Conservation (phyloP, 2,797 vertebrate genomes). For the Nannoperca obscura region DNA sequence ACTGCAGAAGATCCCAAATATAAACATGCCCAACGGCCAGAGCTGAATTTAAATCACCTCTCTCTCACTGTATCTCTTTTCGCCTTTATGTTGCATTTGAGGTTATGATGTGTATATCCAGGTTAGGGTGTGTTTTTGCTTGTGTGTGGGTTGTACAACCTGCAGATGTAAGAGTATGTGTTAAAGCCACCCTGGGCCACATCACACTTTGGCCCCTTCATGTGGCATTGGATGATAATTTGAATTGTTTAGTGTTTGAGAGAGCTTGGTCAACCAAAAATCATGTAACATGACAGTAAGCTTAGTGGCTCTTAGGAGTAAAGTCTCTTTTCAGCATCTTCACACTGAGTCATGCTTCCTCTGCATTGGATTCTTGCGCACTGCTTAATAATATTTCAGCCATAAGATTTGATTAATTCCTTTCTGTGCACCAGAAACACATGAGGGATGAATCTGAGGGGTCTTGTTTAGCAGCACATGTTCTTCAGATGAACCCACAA, state of each 20-base stretch:
- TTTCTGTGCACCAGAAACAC: slow-evolving; percentile 12
- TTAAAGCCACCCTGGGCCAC: slow-evolving; percentile 22
- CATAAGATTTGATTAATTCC: slow-evolving; percentile 17
- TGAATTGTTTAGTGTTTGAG: background rate
- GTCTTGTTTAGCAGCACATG: slow-evolving; percentile 14
- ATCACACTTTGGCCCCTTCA: background rate
- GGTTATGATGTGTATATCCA: slow-evolving; percentile 11
- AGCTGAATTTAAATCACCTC: slow-evolving; percentile 24
- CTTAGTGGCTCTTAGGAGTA: background rate
- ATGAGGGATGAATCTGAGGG: slow-evolving; percentile 7
- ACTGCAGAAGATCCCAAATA: slow-evolving; percentile 30
- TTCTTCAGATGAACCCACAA: slow-evolving; percentile 24
- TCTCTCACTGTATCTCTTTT: slow-evolving; percentile 2
- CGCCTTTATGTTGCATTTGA: slow-evolving; percentile 6
- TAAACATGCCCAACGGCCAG: slow-evolving; percentile 11
- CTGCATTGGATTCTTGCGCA: background rate
- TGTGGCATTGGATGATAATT: slow-evolving; percentile 1
- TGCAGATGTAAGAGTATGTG: slow-evolving; percentile 29
- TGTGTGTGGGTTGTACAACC: slow-evolving; percentile 32
- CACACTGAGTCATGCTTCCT: slow-evolving; percentile 31
- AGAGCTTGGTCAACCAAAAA: slow-evolving; percentile 6
- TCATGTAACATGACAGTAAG: slow-evolving; percentile 3
- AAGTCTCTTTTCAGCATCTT: background rate
- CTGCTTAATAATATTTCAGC: slow-evolving; percentile 17
- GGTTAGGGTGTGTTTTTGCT: slow-evolving; percentile 34